phyloP scores from a whole-genome alignment of 2,113 vertebrate genomes.

The Bungarus multicinctus region DNA sequence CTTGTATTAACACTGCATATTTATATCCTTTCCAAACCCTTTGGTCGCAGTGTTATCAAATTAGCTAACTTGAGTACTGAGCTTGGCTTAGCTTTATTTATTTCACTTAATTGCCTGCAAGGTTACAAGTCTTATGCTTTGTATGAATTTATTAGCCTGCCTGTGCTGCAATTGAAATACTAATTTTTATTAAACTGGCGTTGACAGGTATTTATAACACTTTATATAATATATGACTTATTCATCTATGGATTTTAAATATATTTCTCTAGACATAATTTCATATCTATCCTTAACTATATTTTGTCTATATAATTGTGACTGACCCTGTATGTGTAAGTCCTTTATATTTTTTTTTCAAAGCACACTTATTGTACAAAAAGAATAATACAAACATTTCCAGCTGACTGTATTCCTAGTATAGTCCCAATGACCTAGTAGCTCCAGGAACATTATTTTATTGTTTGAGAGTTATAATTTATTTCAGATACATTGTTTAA shows the following conservation, averaged over 20 bases:
- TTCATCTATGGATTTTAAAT: constrained; percentile 4
- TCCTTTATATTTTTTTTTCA: constrained; percentile 43
- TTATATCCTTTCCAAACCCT: not conserved
- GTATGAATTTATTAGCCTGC: constrained; percentile 1
- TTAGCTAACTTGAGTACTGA: not conserved
- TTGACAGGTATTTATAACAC: constrained; percentile 10
- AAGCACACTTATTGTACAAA: constrained; percentile 53
- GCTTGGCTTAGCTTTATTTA: not conserved
- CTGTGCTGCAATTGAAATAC: constrained; percentile 30
- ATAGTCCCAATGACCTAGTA: constrained; percentile 42
- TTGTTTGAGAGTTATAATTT: constrained; percentile 44
- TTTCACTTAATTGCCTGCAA: constrained; percentile 17
- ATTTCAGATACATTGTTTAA: constrained; percentile 40
- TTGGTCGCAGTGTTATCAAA: not conserved
- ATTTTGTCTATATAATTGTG: constrained; percentile 25
- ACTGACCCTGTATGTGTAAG: constrained; percentile 28
- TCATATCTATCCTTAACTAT: constrained; percentile 19
- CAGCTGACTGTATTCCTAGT: constrained; percentile 28
- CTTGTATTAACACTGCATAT: not conserved
- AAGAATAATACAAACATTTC: constrained; percentile 40
- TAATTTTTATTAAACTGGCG: constrained; percentile 15
- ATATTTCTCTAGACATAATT: constrained; percentile 38
- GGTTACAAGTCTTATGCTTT: not conserved
- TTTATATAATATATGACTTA: not conserved
- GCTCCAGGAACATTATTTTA: constrained; percentile 50